Percentiles rank a stretch among this genome's conserved stretches.
Conservation (phyloP, 2,113 vertebrate genomes). For the Tetrax tetrax region DNA sequence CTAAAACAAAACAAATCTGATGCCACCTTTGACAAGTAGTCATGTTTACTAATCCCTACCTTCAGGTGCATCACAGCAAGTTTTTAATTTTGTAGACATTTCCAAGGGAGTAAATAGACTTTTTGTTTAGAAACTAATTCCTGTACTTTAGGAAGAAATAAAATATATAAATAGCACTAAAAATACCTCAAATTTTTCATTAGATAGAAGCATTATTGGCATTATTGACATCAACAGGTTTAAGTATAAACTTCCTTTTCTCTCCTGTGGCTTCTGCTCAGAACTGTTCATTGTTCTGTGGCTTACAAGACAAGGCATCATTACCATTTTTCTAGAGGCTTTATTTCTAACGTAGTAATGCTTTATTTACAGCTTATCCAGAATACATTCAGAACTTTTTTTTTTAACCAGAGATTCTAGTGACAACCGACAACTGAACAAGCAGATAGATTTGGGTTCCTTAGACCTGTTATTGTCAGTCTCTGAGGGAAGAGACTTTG, state of each 20-base stretch:
- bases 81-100: slow-evolving; percentile 70
- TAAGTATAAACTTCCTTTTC: slow-evolving; percentile 58
- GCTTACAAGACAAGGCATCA: slow-evolving; percentile 41
- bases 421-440: slow-evolving; percentile 58
- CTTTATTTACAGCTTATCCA: slow-evolving; percentile 63
- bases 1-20: slow-evolving; percentile 68
- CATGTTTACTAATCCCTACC: slow-evolving; percentile 63
- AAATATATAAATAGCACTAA: slow-evolving; percentile 82
- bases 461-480: slow-evolving; percentile 39
- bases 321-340: slow-evolving; percentile 53
- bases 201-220: slow-evolving; percentile 75
- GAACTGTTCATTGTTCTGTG: slow-evolving; percentile 35
- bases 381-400: slow-evolving; percentile 59
- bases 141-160: slow-evolving; percentile 79
- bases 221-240: slow-evolving; percentile 71
- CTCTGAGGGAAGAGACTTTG: slow-evolving; percentile 38
- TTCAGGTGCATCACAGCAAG: slow-evolving; percentile 56
- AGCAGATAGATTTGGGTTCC: slow-evolving; percentile 39
- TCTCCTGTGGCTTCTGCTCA: slow-evolving; percentile 64
- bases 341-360: slow-evolving; percentile 58
- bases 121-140: slow-evolving; percentile 73
- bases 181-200: slow-evolving; percentile 85
- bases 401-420: slow-evolving; percentile 62
- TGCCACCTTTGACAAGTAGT: slow-evolving; percentile 69
- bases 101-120: slow-evolving; percentile 74